Base-by-base conservation (phyloP, 2,113 vertebrate species). In the Pangasianodon gigas region DNA sequence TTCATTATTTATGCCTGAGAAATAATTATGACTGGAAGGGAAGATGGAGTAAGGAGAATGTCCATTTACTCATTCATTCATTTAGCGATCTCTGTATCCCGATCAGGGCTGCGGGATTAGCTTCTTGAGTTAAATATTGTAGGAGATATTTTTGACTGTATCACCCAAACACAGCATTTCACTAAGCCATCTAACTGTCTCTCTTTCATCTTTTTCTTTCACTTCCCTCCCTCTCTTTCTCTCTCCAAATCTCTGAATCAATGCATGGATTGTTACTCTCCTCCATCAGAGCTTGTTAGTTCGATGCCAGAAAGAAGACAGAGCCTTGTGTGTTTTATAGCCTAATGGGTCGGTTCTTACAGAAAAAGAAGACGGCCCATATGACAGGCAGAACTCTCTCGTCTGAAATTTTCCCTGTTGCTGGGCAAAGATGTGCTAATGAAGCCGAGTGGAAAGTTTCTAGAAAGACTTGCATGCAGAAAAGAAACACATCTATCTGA, bases 351-450 rank as follows among this genome's bases (percentile, higher is more conserved):
- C 37, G 52, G 65, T 32, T 86, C 85, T 87, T 74, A 29, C 41
- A 81, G 56, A 48, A 2, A 65, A 89, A 58, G 84, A 26, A 58
- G 69, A 16, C 37, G 10, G 67, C 24, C 32, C 13, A 21, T 90
- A 81, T 84, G 87, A 89, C 89, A 79, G 79, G 56, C 56, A 26
- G 54, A 37, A 65, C 77, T 51, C 56, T 60, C 21, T 74, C 10
- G 14, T 77, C 75, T 90, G 60, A 32, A 89, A 87, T 80, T 80
- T 84, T 56, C 51, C 46, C 16, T 62, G 89, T 62, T 85, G 71
- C 83, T n/a, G 52, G 83, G 62, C 44, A 81, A 71, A 90, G 85
- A 86, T 74, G 24, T 9, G 10, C 51, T 87, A 92, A 91, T 88
- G 86, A 90, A 86, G 62, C 62, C 18, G 18, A 24, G 51, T 13